Percentiles rank a stretch among this genome's conserved stretches.
These are phyloP conservation scores for Mormyrus lacerda DNA, from an alignment of 2,113 vertebrate genomes.

Conservation along the genomic window DNA sequence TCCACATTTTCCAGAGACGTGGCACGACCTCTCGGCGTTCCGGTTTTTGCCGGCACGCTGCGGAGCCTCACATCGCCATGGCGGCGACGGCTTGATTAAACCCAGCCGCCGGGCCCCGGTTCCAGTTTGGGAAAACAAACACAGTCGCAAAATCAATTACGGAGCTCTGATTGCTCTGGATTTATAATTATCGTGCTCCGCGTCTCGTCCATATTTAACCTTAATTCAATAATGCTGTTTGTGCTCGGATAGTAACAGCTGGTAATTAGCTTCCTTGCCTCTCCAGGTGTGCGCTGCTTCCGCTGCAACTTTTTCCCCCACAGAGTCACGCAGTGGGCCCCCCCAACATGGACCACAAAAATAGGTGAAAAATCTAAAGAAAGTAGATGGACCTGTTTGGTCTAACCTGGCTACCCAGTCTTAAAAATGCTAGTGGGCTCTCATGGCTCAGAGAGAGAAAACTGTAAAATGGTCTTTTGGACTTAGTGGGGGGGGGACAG, in stretches of 20 bases:
- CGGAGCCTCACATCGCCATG: neutral
- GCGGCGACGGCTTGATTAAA: constrained; percentile 33
- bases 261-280: constrained; percentile 36
- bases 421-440: neutral
- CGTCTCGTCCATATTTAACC: constrained; percentile 41
- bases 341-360: neutral
- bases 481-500: neutral
- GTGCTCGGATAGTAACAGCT: constrained; percentile 25
- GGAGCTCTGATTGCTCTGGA: constrained; percentile 50
- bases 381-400: neutral
- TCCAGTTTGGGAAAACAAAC: constrained; percentile 49
- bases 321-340: neutral
- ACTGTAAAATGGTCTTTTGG: neutral
- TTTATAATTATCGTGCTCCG: constrained; percentile 52
- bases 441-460: neutral
- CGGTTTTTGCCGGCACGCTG: neutral
- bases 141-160: constrained; percentile 58
- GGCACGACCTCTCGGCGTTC: neutral
- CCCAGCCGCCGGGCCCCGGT: constrained; percentile 39
- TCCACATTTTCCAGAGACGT: neutral
- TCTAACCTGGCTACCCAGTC: neutral
- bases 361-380: neutral
- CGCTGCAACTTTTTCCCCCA: neutral
- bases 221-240: constrained; percentile 56
- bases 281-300: constrained; percentile 40